These are phyloP conservation scores for Clarias laeviceps DNA, from an alignment of 2,797 vertebrate genomes.

Conservation along the genomic window DNA sequence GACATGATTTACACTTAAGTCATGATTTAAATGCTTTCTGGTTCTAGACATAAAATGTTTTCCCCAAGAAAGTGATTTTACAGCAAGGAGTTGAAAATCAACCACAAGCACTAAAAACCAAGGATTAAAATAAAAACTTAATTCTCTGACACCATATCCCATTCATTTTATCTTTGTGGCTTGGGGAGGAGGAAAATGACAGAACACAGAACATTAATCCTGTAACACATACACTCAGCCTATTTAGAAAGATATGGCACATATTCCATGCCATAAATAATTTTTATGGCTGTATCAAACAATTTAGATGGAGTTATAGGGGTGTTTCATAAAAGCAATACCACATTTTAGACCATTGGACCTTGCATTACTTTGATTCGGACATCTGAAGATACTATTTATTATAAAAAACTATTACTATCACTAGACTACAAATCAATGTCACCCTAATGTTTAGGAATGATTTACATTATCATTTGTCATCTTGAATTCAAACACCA, in stretches of 20 bases:
- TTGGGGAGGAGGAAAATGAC: conserved; percentile 43
- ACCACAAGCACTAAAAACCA: conserved; percentile 62
- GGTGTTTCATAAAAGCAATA: conserved; percentile 16
- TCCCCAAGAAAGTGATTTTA: conserved; percentile 73
- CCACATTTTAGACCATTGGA: conserved; percentile 11
- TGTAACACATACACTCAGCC: conserved; percentile 44
- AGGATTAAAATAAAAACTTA: conserved; percentile 69
- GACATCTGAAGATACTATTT: not conserved
- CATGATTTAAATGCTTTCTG: conserved; percentile 70
- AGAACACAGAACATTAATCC: conserved; percentile 49
- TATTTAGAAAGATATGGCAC: conserved; percentile 29
- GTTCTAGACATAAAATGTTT: conserved; percentile 69
- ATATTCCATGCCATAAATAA: conserved; percentile 47
- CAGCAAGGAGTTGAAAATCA: conserved; percentile 67
- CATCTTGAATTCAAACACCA: not conserved
- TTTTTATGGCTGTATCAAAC: conserved; percentile 39
- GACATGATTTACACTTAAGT: conserved; percentile 70
- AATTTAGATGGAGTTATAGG: conserved; percentile 44
- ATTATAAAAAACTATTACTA: not conserved
- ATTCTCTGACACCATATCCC: conserved; percentile 63
- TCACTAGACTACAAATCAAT: conserved; percentile 13
- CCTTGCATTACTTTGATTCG: conserved; percentile 1
- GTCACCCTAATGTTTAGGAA: not conserved
- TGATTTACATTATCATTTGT: not conserved
- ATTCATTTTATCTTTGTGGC: conserved; percentile 63